A percentile compares a stretch with the other conserved stretches of the same genome.
These are phyloP conservation scores for Camponotus vicinus DNA, from an alignment of 1,140 invertebrate genomes.

Conservation along the genomic window DNA sequence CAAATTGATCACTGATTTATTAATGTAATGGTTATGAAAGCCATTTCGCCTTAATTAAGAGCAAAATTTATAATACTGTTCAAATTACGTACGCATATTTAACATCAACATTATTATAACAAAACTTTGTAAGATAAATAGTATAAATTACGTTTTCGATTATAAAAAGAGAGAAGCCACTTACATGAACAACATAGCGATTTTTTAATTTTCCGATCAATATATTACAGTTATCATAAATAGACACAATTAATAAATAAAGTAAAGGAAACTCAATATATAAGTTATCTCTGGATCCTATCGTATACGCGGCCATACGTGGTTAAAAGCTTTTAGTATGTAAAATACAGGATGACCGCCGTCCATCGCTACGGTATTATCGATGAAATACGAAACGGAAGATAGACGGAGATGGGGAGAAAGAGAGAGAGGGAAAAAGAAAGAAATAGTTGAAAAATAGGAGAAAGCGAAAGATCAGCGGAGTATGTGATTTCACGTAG, in stretches of 20 bases:
- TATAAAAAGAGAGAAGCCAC: background rate
- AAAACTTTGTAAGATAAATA: slow-evolving; percentile 10
- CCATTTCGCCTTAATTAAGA: slow-evolving; percentile 41
- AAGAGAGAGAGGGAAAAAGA: background rate
- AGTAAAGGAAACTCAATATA: slow-evolving; percentile 55
- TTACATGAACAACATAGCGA: background rate
- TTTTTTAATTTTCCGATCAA: slow-evolving; percentile 32
- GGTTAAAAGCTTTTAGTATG: slow-evolving; percentile 67
- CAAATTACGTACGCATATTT: slow-evolving; percentile 37
- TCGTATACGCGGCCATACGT: slow-evolving; percentile 41
- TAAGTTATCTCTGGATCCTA: slow-evolving; percentile 55
- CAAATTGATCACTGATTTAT: slow-evolving; percentile 57
- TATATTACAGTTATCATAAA: slow-evolving; percentile 62
- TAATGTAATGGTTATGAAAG: slow-evolving; percentile 52
- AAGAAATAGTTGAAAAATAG: slow-evolving; percentile 42
- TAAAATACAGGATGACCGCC: slow-evolving; percentile 63
- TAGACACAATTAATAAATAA: slow-evolving; percentile 59
- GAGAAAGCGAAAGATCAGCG: slow-evolving; percentile 31
- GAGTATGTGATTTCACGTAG: slow-evolving; percentile 64
- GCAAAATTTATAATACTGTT: slow-evolving; percentile 37
- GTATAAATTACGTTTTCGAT: slow-evolving; percentile 17
- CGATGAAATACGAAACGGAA: slow-evolving; percentile 64
- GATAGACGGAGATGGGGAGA: slow-evolving; percentile 15
- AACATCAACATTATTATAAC: background rate
- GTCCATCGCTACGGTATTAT: slow-evolving; percentile 63